phyloP scores from a whole-genome alignment of 2,888 invertebrate species.

The Argyresthia albistria region DNA sequence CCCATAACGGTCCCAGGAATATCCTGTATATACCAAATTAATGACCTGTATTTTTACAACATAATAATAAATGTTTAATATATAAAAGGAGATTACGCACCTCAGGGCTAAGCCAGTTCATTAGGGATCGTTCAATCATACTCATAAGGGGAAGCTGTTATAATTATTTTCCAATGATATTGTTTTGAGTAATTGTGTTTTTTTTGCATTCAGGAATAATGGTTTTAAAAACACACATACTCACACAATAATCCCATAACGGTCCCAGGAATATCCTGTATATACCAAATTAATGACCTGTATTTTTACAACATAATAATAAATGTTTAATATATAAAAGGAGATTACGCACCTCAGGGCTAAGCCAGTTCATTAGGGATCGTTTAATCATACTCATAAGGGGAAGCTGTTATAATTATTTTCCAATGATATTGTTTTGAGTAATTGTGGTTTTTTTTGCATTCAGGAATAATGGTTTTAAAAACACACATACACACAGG shows the following conservation, averaged over 20 bases:
- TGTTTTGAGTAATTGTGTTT: too few relatives aligned
- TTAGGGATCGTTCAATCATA: slow-evolving; percentile 55
- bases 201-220: too few relatives aligned
- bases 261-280: neutral
- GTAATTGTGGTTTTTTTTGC: too few relatives aligned
- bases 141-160: slow-evolving; percentile 28
- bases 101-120: slow-evolving; percentile 50
- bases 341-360: slow-evolving; percentile 33
- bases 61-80: neutral
- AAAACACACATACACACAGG: too few relatives aligned
- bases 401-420: slow-evolving; percentile 18
- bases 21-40: slow-evolving; percentile 15
- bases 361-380: slow-evolving; percentile 51
- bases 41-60: slow-evolving; percentile 24
- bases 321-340: neutral
- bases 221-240: too few relatives aligned
- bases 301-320: slow-evolving; percentile 15
- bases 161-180: too few relatives aligned
- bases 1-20: too few relatives aligned
- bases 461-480: too few relatives aligned
- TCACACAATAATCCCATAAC: too few relatives aligned
- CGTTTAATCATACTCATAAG: slow-evolving; percentile 49
- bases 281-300: slow-evolving; percentile 25
- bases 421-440: too few relatives aligned
- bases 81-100: slow-evolving; percentile 17